Percentiles rank a stretch among this genome's conserved stretches.
Conservation (phyloP, 2,797 vertebrate genomes). For the Gymnopithys bicolor region DNA sequence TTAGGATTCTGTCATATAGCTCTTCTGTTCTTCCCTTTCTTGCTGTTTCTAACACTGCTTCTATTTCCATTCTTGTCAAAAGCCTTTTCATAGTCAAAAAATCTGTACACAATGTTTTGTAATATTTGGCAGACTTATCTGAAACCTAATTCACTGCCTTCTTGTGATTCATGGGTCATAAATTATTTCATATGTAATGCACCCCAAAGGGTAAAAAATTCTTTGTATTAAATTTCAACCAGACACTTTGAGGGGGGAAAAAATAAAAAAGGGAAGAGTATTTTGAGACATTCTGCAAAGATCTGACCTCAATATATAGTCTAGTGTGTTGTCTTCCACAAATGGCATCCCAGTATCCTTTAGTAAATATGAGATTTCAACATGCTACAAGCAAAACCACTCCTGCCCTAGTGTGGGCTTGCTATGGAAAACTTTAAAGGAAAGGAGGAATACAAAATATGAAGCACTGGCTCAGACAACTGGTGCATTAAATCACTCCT, state of each 20-base stretch:
- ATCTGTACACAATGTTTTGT: slow-evolving; percentile 76
- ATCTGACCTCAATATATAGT: slow-evolving; percentile 52
- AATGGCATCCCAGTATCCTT: slow-evolving; percentile 39
- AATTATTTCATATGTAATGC: slow-evolving; percentile 77
- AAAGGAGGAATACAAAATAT: background rate
- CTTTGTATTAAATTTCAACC: slow-evolving; percentile 73
- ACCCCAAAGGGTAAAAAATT: slow-evolving; percentile 75
- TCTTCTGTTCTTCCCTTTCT: slow-evolving; percentile 70
- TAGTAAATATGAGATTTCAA: slow-evolving; percentile 30
- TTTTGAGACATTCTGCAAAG: slow-evolving; percentile 43
- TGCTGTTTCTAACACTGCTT: slow-evolving; percentile 70
- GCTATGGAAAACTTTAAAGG: slow-evolving; percentile 19
- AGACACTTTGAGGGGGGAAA: slow-evolving; percentile 23
- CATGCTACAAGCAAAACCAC: background rate
- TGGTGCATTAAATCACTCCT: background rate
- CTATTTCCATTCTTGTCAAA: slow-evolving; percentile 78
- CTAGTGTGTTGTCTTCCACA: slow-evolving; percentile 28
- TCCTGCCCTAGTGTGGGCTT: background rate
- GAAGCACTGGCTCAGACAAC: background rate
- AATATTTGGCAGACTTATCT: slow-evolving; percentile 78
- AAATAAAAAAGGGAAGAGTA: background rate
- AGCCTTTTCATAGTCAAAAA: slow-evolving; percentile 77
- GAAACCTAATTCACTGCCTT: slow-evolving; percentile 78
- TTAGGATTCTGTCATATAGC: slow-evolving; percentile 62
- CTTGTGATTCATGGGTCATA: slow-evolving; percentile 77